Percentiles rank a stretch among this genome's conserved stretches.
Conservation (phyloP, 2,888 invertebrate species). For the Eilema depressum region DNA sequence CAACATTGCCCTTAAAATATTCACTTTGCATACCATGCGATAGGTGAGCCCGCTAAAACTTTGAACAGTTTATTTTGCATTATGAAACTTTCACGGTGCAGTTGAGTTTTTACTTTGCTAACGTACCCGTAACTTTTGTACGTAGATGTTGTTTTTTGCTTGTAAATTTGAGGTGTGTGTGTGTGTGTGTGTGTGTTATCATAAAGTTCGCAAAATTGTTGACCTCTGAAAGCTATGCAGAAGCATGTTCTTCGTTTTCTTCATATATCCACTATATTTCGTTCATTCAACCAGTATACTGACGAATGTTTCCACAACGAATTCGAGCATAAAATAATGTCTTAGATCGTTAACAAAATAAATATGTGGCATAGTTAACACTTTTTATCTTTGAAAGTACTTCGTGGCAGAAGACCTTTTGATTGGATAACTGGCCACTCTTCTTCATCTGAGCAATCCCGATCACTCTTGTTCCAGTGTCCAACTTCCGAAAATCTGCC, state of each 20-base stretch:
- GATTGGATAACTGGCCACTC: too few relatives aligned
- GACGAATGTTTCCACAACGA: not conserved
- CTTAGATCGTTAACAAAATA: not conserved
- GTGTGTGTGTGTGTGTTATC: not conserved
- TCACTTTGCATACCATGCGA: constrained; percentile 73
- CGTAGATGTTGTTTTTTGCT: not conserved
- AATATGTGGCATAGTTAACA: too few relatives aligned
- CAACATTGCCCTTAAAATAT: constrained; percentile 71
- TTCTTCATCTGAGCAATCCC: too few relatives aligned
- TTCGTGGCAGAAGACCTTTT: too few relatives aligned
- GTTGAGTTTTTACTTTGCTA: constrained; percentile 33
- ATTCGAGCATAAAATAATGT: not conserved
- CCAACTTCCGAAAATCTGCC: too few relatives aligned
- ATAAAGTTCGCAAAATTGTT: not conserved
- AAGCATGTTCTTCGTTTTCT: not conserved
- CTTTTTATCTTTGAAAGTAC: too few relatives aligned
- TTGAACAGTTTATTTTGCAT: constrained; percentile 63
- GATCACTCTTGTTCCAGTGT: too few relatives aligned
- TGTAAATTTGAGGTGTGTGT: not conserved
- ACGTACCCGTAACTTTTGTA: constrained; percentile 7
- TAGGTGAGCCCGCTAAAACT: constrained; percentile 66
- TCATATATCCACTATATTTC: not conserved
- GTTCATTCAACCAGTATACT: not conserved
- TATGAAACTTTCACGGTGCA: constrained; percentile 56
- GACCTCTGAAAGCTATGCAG: not conserved